phyloP scores from a whole-genome alignment of 2,113 vertebrate genomes.

The Amia ocellicauda region DNA sequence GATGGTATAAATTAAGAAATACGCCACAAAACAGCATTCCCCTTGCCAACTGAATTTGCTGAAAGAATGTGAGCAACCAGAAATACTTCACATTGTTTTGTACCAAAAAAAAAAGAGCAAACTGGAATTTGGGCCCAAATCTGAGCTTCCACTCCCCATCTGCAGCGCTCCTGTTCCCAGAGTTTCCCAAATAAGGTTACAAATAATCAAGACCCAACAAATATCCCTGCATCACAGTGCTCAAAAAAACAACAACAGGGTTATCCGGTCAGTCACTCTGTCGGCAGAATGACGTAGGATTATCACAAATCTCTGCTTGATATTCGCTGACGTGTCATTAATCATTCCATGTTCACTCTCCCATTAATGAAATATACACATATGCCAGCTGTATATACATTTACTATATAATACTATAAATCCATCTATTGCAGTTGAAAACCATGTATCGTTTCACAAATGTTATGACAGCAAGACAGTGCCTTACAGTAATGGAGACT shows the following conservation, averaged over 20 bases:
- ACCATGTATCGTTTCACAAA: too few species aligned
- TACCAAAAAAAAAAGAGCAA: not conserved
- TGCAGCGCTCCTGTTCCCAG: not conserved
- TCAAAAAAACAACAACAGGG: not conserved
- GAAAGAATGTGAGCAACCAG: not conserved
- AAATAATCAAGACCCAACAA: constrained; percentile 6
- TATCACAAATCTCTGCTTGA: too few species aligned
- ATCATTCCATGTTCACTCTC: too few species aligned
- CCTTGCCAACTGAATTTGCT: not conserved
- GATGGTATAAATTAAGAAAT: too few species aligned
- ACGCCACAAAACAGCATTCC: too few species aligned
- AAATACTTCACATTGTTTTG: constrained; percentile 11
- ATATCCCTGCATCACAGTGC: not conserved
- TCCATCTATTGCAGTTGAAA: too few species aligned
- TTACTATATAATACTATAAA: too few species aligned
- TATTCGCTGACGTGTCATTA: too few species aligned
- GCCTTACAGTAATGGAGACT: too few species aligned
- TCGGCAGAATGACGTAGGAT: not conserved
- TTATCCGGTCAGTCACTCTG: not conserved
- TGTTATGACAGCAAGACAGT: too few species aligned
- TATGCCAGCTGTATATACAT: too few species aligned
- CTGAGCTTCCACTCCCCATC: not conserved
- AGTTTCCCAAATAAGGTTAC: constrained; percentile 19
- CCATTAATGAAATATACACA: too few species aligned
- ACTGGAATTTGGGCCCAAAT: constrained; percentile 10